Evolutionary conservation across 2,113 vertebrate species (phyloP).

Genomic region (Gobiocypris rarus): DNA sequence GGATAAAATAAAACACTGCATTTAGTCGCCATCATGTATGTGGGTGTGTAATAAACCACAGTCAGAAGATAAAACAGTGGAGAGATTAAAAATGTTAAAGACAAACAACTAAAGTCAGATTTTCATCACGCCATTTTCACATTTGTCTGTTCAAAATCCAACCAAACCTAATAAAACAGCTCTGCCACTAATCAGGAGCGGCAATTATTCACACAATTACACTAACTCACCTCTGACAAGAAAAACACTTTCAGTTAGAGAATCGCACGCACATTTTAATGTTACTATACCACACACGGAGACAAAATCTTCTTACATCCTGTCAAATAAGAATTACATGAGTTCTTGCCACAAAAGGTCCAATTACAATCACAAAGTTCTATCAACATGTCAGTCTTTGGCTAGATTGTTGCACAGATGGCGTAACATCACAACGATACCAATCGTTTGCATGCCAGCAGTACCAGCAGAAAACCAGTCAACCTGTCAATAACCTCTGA

Average conservation of each 20-base stretch:
- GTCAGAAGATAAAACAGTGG: slow-evolving; percentile 60
- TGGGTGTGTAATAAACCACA: slow-evolving; percentile 49
- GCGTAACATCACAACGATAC: background rate
- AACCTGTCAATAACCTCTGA: slow-evolving; percentile 33
- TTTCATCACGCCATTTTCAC: slow-evolving; percentile 66
- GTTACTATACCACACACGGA: slow-evolving; percentile 22
- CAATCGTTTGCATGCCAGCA: background rate
- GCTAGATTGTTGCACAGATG: slow-evolving; percentile 6
- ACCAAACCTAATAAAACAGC: slow-evolving; percentile 67
- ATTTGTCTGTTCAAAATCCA: slow-evolving; percentile 56
- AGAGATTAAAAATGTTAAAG: slow-evolving; percentile 71
- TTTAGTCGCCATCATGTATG: background rate
- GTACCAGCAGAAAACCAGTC: background rate
- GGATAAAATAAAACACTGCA: slow-evolving; percentile 48
- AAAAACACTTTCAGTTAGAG: slow-evolving; percentile 63
- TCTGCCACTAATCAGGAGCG: slow-evolving; percentile 64
- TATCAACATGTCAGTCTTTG: slow-evolving; percentile 1
- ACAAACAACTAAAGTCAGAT: slow-evolving; percentile 71
- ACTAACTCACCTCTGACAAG: slow-evolving; percentile 74
- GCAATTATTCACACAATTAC: slow-evolving; percentile 77
- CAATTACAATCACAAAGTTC: background rate
- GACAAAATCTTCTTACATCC: slow-evolving; percentile 33
- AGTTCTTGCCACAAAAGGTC: slow-evolving; percentile 18
- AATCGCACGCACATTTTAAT: slow-evolving; percentile 15
- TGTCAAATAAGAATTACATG: slow-evolving; percentile 47